Evolutionary conservation across 1,140 invertebrate species (phyloP), one percentile per base, ranked within the genome.

Genomic region (Philotrypesis tridentata): DNA sequence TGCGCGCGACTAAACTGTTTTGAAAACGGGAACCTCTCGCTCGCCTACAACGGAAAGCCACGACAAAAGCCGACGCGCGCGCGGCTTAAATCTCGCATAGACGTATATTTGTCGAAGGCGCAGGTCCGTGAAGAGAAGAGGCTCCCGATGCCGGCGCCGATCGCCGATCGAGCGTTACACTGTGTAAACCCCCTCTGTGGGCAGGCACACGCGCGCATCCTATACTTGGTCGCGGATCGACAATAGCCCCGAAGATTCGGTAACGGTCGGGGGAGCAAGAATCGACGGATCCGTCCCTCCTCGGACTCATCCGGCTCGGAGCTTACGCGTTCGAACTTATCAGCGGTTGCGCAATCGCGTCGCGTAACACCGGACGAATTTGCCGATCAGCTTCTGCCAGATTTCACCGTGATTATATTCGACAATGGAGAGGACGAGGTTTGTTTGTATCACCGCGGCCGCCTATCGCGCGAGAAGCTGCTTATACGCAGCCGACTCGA

Each of bases 401-500:
- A 80, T 80, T 80, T 27, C 68, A 40, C 33, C 33, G n/a, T 72
- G 48, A 63, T 80, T 73, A 80, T 73, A 80, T 73, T 63, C 25
- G 73, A 80, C 70, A 63, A 80, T 73, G 8, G 33, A 3, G 48
- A n/a, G 14, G 21, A 21, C n/a, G n/a, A n/a, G n/a, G n/a, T n/a
- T n/a, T n/a, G n/a, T n/a, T n/a, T n/a, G n/a, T n/a, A n/a, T n/a
- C n/a, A n/a, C n/a, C n/a, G n/a, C n/a, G n/a, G 48, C 21, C 21
- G 48, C 21, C 48, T 55, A 55, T n/a, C n/a, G n/a, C 37, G 43
- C 21, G 21, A 6, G 21, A 17, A 55, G 17, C 48, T 55, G 63
- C 27, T 37, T 71, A 31, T 71, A n/a, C n/a, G 2, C 11, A 37
- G 27, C 14, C 21, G 68, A n/a, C n/a, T n/a, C n/a, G n/a, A n/a